phyloP scores from a whole-genome alignment of 2,797 vertebrate genomes.

The Acipenser oxyrinchus region DNA sequence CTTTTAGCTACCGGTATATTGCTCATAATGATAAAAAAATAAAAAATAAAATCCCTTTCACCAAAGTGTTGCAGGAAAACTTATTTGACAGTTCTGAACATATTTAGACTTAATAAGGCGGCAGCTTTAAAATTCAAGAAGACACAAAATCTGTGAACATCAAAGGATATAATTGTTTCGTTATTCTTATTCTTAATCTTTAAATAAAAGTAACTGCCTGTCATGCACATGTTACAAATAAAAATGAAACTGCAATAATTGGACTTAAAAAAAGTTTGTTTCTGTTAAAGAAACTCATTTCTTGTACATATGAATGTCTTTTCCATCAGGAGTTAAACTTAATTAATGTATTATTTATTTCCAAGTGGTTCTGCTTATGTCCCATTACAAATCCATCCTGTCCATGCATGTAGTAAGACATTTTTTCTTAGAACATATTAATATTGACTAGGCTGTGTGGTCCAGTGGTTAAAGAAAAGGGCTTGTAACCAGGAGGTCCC shows the following conservation, averaged over 20 bases:
- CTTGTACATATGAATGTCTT: background rate
- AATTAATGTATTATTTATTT: too few species aligned
- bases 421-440: too few species aligned
- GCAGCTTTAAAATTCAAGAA: constrained; percentile 42
- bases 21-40: constrained; percentile 22
- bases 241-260: constrained; percentile 2
- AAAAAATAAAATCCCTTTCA: constrained; percentile 48
- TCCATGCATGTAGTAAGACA: too few species aligned
- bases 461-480: too few species aligned
- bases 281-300: constrained; percentile 1
- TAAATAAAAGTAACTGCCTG: constrained; percentile 31
- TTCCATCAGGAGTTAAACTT: too few species aligned
- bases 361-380: too few species aligned
- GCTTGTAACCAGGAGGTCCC: too few species aligned
- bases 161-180: constrained; percentile 48
- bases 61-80: constrained; percentile 35
- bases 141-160: constrained; percentile 35
- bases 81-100: constrained; percentile 46
- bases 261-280: background rate
- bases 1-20: constrained; percentile 38
- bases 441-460: too few species aligned
- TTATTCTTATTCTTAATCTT: constrained; percentile 35
- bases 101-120: constrained; percentile 43
- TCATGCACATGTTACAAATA: constrained; percentile 18
- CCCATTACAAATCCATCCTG: too few species aligned